phyloP scores from a whole-genome alignment of 1,140 invertebrate genomes.

The Anastrepha ludens region DNA sequence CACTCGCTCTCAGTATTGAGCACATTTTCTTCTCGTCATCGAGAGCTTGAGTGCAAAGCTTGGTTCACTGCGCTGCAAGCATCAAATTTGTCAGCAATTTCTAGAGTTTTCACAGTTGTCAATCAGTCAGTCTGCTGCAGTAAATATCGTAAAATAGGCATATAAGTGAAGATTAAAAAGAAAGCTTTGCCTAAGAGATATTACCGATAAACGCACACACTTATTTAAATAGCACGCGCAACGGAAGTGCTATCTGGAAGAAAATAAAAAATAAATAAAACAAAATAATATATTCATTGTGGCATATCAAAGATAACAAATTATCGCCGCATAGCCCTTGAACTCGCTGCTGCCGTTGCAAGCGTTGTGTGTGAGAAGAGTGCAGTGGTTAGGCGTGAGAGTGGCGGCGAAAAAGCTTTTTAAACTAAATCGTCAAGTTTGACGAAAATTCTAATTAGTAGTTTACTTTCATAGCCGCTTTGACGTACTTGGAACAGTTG shows the following conservation, averaged over 20 bases:
- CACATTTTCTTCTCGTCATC: neutral
- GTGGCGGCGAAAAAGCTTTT: neutral
- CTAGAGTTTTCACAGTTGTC: conserved; percentile 23
- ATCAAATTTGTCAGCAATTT: neutral
- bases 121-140: neutral
- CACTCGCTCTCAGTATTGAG: neutral
- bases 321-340: conserved; percentile 10
- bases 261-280: conserved; percentile 11
- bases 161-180: neutral
- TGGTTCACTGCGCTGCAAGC: neutral
- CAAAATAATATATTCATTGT: neutral
- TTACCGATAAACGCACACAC: neutral
- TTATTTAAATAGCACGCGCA: neutral
- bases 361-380: neutral
- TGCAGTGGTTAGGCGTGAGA: neutral
- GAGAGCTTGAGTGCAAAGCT: neutral
- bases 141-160: neutral
- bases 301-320: conserved; percentile 28
- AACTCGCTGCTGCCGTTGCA: neutral
- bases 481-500: neutral
- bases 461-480: neutral
- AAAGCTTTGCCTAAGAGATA: neutral
- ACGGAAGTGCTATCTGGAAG: no score
- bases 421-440: neutral
- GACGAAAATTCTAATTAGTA: neutral